phyloP scores from a whole-genome alignment of 2,888 invertebrate genomes.

The Caenorhabditis auriculariae region DNA sequence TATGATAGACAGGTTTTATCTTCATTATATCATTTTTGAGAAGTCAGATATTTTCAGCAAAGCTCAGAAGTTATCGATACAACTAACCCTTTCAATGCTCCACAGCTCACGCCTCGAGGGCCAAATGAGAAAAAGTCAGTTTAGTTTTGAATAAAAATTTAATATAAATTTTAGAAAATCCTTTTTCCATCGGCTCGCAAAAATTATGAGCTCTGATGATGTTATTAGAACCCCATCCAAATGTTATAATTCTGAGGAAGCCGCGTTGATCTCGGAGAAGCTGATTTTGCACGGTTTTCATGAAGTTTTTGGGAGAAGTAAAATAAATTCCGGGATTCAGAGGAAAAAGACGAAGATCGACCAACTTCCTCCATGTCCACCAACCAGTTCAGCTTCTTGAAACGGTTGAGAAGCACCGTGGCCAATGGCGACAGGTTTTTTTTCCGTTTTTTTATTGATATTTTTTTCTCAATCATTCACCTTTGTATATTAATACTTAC shows the following conservation, averaged over 20 bases:
- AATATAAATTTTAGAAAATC: slow-evolving; percentile 3
- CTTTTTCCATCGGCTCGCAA: slow-evolving; percentile 25
- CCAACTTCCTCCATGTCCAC: slow-evolving; percentile 1
- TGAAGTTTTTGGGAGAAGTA: background rate
- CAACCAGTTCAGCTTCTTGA: slow-evolving; percentile 29
- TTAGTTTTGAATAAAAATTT: background rate
- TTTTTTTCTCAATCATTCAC: too few species aligned
- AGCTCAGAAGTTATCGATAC: too few species aligned
- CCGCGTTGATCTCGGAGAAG: slow-evolving; percentile 4
- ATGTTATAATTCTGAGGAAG: background rate
- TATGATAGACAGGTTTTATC: too few species aligned
- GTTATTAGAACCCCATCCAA: slow-evolving; percentile 21
- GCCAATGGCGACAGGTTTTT: slow-evolving; percentile 33
- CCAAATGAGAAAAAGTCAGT: background rate
- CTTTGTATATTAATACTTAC: too few species aligned
- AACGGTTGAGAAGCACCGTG: slow-evolving; percentile 24
- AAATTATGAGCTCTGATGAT: slow-evolving; percentile 38
- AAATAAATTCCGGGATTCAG: background rate
- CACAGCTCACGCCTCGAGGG: too few species aligned
- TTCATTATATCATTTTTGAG: too few species aligned
- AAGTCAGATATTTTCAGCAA: too few species aligned
- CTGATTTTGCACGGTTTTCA: background rate
- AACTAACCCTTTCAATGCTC: too few species aligned
- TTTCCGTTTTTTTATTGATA: too few species aligned
- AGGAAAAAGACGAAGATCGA: background rate